phyloP scores from a whole-genome alignment of 2,888 invertebrate genomes.

The Drosophila meridiana region DNA sequence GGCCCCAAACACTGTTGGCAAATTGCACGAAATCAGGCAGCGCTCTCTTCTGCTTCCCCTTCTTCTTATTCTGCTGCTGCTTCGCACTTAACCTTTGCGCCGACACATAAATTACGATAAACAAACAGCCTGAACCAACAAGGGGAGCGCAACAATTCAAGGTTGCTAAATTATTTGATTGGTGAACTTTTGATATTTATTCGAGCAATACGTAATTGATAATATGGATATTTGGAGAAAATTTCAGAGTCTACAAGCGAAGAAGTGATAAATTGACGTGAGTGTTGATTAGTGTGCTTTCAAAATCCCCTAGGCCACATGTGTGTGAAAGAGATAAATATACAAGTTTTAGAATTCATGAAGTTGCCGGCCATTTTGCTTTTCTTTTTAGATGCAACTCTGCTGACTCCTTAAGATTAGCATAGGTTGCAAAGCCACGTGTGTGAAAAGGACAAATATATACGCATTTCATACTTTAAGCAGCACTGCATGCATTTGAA shows the following conservation, averaged over 20 bases:
- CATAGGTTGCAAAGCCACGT: background rate
- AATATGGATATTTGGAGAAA: background rate
- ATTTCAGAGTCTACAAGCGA: background rate
- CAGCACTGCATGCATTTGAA: no score
- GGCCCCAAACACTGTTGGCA: background rate
- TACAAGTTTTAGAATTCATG: background rate
- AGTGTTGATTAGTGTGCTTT: background rate
- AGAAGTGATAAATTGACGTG: background rate
- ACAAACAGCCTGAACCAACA: background rate
- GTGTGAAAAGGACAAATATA: conserved; percentile 1
- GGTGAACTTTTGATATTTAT: background rate
- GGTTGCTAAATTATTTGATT: conserved; percentile 1
- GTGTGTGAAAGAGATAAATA: background rate
- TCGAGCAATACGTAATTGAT: background rate
- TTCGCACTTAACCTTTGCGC: conserved; percentile 4
- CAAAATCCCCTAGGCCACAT: background rate
- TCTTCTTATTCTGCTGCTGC: background rate
- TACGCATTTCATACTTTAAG: background rate
- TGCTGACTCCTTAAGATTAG: background rate
- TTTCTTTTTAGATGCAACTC: background rate
- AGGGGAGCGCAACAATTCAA: background rate
- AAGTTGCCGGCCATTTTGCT: background rate
- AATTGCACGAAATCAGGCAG: conserved; percentile 16
- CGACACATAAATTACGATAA: conserved; percentile 20
- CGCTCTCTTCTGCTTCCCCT: background rate